phyloP scores from a whole-genome alignment of 2,888 invertebrate species.

The Ectemnius lituratus region DNA sequence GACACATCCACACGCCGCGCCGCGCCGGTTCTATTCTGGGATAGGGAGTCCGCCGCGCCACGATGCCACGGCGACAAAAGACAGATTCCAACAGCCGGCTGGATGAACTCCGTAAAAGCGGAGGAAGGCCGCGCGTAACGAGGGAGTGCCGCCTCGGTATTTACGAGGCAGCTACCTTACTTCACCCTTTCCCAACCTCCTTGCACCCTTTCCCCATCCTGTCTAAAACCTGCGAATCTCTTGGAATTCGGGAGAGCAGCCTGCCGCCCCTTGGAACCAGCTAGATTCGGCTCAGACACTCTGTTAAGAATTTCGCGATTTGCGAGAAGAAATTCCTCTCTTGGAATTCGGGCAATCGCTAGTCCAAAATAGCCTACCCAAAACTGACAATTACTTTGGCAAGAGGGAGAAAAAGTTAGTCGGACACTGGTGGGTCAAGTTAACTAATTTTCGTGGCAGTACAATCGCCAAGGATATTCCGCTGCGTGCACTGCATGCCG shows the following conservation, averaged over 20 bases:
- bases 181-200: too few relatives aligned
- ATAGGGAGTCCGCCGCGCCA: slow-evolving; percentile 22
- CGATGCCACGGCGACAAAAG: slow-evolving; percentile 54
- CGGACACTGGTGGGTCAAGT: not conserved
- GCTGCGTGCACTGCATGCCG: not conserved
- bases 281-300: too few relatives aligned
- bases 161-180: slow-evolving; percentile 41
- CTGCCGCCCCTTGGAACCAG: too few relatives aligned
- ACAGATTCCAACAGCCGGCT: slow-evolving; percentile 60
- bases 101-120: slow-evolving; percentile 54
- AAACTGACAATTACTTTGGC: not conserved
- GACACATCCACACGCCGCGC: slow-evolving; percentile 17
- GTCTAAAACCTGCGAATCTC: slow-evolving; percentile 31
- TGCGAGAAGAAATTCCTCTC: not conserved
- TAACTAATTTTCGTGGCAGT: slow-evolving; percentile 4
- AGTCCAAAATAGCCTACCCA: too few relatives aligned
- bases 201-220: slow-evolving; percentile 32
- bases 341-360: not conserved
- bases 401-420: not conserved
- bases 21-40: slow-evolving; percentile 40
- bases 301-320: not conserved
- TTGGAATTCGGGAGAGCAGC: slow-evolving; percentile 42
- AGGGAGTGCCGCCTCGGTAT: slow-evolving; percentile 48
- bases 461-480: slow-evolving; percentile 7
- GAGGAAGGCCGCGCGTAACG: slow-evolving; percentile 37